Percentiles rank a stretch among this genome's conserved stretches.
Conservation (phyloP, 2,797 vertebrate genomes). For the Buceros bicornis region DNA sequence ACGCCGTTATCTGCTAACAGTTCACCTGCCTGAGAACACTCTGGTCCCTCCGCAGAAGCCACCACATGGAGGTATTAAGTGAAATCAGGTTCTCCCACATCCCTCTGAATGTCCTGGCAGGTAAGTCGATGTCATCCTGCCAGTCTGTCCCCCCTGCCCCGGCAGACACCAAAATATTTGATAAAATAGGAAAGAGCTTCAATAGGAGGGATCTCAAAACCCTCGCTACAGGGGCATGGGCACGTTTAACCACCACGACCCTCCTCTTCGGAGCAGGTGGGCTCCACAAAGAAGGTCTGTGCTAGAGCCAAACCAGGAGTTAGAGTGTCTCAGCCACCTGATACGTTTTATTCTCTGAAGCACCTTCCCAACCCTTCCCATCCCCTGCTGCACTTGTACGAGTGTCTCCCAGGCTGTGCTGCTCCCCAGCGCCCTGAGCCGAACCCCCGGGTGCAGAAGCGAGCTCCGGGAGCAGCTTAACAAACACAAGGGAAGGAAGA, state of each 20-base stretch:
- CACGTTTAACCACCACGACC: neutral
- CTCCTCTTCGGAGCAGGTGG: neutral
- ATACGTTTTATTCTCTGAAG: neutral
- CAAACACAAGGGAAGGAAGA: neutral
- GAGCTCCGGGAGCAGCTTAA: fast-evolving
- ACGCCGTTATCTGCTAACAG: neutral
- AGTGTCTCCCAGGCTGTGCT: neutral
- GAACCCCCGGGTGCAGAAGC: fast-evolving
- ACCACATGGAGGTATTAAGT: neutral
- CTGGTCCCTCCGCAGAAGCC: neutral
- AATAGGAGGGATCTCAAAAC: neutral
- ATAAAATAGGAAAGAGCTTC: neutral
- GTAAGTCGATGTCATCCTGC: neutral
- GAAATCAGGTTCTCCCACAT: neutral
- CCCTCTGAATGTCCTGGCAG: neutral
- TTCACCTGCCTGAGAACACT: neutral
- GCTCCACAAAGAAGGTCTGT: neutral
- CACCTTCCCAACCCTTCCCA: neutral
- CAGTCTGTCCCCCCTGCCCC: neutral
- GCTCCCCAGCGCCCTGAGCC: neutral
- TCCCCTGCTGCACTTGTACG: neutral
- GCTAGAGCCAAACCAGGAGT: neutral
- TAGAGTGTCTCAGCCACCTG: neutral
- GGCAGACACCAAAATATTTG: neutral
- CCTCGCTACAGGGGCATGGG: neutral